phyloP scores from a whole-genome alignment of 2,113 vertebrate genomes.

The Corapipo altera region DNA sequence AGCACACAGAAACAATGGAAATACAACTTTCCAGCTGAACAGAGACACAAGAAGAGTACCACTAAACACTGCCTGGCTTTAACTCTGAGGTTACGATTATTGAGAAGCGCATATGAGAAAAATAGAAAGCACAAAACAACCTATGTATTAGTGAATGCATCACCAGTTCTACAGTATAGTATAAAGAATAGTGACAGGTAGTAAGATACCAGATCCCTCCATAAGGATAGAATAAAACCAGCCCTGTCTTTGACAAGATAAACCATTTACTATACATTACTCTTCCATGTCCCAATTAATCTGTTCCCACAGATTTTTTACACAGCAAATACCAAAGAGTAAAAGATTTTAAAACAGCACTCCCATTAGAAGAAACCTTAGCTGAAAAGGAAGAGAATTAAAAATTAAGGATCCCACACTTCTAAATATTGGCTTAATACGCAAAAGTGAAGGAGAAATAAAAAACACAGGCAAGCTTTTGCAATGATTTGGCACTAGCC shows the following conservation, averaged over 20 bases:
- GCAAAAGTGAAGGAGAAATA: background rate
- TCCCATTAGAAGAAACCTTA: background rate
- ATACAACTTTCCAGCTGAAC: background rate
- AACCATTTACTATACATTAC: background rate
- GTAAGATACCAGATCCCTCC: background rate
- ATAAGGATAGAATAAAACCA: background rate
- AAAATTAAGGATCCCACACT: background rate
- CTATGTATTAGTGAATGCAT: background rate
- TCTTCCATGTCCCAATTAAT: background rate
- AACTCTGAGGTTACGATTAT: background rate
- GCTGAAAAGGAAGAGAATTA: background rate
- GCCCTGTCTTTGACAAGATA: background rate
- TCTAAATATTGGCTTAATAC: background rate
- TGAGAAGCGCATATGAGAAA: background rate
- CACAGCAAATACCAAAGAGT: background rate
- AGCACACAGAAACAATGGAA: background rate
- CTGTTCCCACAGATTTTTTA: background rate
- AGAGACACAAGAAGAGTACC: background rate
- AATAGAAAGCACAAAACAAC: background rate
- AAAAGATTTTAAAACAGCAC: background rate
- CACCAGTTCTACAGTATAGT: background rate
- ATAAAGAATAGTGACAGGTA: background rate
- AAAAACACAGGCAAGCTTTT: background rate
- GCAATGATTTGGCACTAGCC: rapidly evolving
- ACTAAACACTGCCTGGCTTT: background rate